Base-by-base conservation (phyloP, 2,113 vertebrate species). In the Zeus faber region DNA sequence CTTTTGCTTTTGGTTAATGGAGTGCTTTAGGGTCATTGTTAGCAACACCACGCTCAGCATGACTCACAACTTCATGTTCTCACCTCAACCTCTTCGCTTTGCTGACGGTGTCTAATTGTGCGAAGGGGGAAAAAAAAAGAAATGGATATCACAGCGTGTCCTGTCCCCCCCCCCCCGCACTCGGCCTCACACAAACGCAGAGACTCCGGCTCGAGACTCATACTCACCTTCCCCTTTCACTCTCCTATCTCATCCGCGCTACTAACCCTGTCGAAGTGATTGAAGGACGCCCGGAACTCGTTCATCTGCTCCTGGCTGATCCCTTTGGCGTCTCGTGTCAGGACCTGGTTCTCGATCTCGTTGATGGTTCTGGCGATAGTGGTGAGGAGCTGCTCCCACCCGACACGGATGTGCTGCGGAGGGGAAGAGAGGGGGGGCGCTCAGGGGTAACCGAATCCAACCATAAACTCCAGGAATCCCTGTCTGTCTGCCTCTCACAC, bases 241-340 rank as follows among this genome's bases (percentile, higher is more conserved):
- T n/a, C n/a, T n/a, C n/a, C n/a, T 16, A 57, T 47, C 51, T 6
- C 52, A 6, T 37, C 1, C 6, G 29, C 40, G 1, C 21, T 61
- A 89, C 92, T 95, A 84, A 99, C 97, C 94, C 96, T 90, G 89
- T 99, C 97, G 3, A 99, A 99, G 89, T 99, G 97, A 81, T 98
- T 99, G 88, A 99, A 99, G 64, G 97, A 99, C 72, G 94, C 94
- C 54, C 96, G 90, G 91, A 97, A 99, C 84, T 99, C 97, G 0
- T 96, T 98, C 88, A 99, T 93, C 85, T 99, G 97, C 24, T 98
- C 97, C 85, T 98, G 96, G 89, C 90, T 99, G 86, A 99, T 99
- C 88, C 97, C 97, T 76, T 99, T 99, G 86, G 97, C 96, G 49
- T 99, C 97, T n/a, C 96, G 89, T 22, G 97, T 99, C 81, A 99